Conservation (phyloP, 2,113 vertebrate species). For the Aplodontia rufa region DNA sequence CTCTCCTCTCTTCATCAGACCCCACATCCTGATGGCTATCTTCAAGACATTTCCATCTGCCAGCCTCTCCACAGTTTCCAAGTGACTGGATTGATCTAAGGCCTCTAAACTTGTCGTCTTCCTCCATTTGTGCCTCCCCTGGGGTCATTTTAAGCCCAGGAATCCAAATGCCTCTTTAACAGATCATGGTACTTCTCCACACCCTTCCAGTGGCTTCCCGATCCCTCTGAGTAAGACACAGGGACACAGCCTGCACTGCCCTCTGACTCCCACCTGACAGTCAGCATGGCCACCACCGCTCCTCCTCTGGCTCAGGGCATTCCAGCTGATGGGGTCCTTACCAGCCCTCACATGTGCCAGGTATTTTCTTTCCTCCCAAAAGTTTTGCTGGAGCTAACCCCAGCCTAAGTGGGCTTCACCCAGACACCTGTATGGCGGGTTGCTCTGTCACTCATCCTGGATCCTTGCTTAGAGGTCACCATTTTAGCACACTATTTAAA, state of each 20-base stretch:
- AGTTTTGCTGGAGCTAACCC: neutral
- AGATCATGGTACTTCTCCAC: accelerated
- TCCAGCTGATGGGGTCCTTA: accelerated
- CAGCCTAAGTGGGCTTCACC: neutral
- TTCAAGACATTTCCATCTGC: neutral
- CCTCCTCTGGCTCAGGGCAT: neutral
- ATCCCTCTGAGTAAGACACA: neutral
- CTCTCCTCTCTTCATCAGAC: neutral
- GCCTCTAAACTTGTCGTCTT: neutral
- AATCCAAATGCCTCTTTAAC: neutral
- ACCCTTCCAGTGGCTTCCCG: accelerated
- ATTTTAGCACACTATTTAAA: neutral
- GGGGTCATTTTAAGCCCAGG: neutral
- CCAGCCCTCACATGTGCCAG: neutral
- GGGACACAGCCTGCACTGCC: accelerated
- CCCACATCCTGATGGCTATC: neutral
- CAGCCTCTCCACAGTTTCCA: neutral
- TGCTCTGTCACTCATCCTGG: neutral
- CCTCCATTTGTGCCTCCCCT: neutral
- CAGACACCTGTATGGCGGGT: neutral
- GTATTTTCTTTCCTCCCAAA: neutral
- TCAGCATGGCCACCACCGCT: accelerated
- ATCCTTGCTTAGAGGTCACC: neutral
- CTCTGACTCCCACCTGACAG: accelerated
- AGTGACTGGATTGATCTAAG: neutral